A percentile compares a stretch with the other conserved stretches of the same genome.
These are phyloP conservation scores for Mystacornis crossleyi DNA, from an alignment of 2,113 vertebrate species.

Conservation along the genomic window DNA sequence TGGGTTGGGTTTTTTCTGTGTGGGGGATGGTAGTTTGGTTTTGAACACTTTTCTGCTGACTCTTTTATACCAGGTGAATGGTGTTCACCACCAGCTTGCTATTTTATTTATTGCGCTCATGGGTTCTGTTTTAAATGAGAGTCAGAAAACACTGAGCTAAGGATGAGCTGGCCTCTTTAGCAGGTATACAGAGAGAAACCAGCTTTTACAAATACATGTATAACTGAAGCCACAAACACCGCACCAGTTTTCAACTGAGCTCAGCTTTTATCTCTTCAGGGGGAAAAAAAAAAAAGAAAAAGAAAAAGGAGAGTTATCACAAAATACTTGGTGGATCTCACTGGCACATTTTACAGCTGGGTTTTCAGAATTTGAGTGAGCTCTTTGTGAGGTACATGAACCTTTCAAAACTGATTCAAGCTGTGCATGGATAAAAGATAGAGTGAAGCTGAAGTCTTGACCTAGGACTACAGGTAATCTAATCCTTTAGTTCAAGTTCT, in stretches of 20 bases:
- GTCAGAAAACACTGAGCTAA: neutral
- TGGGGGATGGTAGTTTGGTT: neutral
- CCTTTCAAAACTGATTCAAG: neutral
- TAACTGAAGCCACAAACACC: neutral
- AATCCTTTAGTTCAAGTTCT: neutral
- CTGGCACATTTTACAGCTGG: neutral
- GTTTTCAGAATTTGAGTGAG: neutral
- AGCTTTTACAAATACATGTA: neutral
- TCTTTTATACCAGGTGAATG: neutral
- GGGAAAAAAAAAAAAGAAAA: fast-evolving
- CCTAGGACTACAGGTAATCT: neutral
- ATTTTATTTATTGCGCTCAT: neutral
- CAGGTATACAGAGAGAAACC: neutral
- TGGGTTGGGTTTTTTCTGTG: fast-evolving
- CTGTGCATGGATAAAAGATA: neutral
- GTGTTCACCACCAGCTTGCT: neutral
- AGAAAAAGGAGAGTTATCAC: neutral
- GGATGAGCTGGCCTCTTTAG: neutral
- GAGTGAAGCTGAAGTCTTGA: neutral
- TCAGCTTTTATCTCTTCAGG: neutral
- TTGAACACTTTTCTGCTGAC: neutral
- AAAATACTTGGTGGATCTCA: neutral
- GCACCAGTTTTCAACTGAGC: neutral
- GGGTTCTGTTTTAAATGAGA: neutral
- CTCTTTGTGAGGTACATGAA: neutral